These are phyloP conservation scores for Cynocephalus volans DNA, from an alignment of 2,113 vertebrate genomes.

Conservation along the genomic window DNA sequence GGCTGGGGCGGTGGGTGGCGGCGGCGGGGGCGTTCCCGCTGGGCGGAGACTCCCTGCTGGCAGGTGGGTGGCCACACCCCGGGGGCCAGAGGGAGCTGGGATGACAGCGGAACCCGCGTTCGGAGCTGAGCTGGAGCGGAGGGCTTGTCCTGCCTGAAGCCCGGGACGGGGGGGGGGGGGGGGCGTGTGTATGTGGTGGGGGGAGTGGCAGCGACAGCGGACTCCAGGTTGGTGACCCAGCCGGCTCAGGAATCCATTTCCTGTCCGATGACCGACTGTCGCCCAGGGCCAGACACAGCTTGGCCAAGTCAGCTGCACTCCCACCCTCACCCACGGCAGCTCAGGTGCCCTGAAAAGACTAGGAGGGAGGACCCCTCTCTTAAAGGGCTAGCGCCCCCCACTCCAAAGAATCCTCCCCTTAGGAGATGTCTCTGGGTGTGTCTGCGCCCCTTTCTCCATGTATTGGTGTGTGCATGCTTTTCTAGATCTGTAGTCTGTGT, in stretches of 20 bases:
- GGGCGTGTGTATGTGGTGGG: not conserved
- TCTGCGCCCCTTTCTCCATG: not conserved
- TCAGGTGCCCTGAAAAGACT: not conserved
- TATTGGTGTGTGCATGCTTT: not conserved
- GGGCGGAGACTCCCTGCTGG: slow-evolving; percentile 56
- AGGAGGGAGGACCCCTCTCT: slow-evolving; percentile 50
- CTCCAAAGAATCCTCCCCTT: not conserved
- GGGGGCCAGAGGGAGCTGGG: not conserved
- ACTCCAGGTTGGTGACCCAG: slow-evolving; percentile 34
- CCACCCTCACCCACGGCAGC: not conserved
- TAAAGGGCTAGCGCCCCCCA: slow-evolving; percentile 53
- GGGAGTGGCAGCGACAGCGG: not conserved
- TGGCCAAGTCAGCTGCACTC: not conserved
- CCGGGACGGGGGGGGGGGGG: not conserved
- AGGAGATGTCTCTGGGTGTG: slow-evolving; percentile 39
- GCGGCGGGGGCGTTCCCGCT: not conserved
- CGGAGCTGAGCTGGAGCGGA: slow-evolving; percentile 14
- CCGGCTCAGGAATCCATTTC: slow-evolving; percentile 70
- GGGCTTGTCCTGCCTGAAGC: slow-evolving; percentile 77
- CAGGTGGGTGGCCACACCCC: slow-evolving; percentile 82
- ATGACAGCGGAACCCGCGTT: not conserved
- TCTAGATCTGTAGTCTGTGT: slow-evolving; percentile 21
- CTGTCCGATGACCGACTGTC: not conserved
- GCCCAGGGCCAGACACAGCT: not conserved
- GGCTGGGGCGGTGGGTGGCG: slow-evolving; percentile 49